Evolutionary conservation across 2,797 vertebrate genomes (phyloP).

Genomic region (Merluccius polli): DNA sequence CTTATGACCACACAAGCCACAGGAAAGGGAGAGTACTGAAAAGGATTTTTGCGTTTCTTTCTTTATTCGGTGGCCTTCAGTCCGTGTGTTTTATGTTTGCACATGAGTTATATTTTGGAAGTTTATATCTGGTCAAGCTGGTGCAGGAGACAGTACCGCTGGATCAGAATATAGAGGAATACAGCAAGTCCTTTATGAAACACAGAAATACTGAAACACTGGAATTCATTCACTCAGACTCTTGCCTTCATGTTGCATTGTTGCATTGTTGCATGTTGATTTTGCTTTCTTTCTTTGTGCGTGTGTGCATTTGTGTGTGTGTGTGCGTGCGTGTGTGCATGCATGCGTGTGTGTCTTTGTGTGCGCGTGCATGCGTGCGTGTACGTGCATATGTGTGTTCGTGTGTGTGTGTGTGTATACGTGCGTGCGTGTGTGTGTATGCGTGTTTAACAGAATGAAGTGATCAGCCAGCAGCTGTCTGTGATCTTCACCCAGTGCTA

Average conservation of each 20-base stretch:
- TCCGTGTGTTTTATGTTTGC: not conserved
- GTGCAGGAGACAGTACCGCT: not conserved
- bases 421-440: constrained; percentile 5
- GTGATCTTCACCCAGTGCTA: constrained; percentile 80
- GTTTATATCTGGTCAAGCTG: not conserved
- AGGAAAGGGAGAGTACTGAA: not conserved
- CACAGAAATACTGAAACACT: too few species aligned
- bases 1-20: constrained; percentile 17
- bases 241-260: too few species aligned
- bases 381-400: not conserved
- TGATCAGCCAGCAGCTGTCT: constrained; percentile 78
- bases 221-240: too few species aligned
- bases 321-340: not conserved
- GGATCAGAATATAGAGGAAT: too few species aligned
- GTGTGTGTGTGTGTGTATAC: not conserved
- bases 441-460: constrained; percentile 70
- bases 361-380: not conserved
- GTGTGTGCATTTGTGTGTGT: not conserved
- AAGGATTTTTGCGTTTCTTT: not conserved
- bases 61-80: not conserved
- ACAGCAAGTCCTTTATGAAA: too few species aligned
- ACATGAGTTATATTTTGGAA: not conserved
- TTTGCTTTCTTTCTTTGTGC: not conserved
- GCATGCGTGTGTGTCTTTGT: not conserved
- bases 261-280: too few species aligned